Percentiles rank a stretch among this genome's conserved stretches.
These are phyloP conservation scores for Pemphredon lugubris DNA, from an alignment of 2,888 invertebrate genomes.

Conservation along the genomic window DNA sequence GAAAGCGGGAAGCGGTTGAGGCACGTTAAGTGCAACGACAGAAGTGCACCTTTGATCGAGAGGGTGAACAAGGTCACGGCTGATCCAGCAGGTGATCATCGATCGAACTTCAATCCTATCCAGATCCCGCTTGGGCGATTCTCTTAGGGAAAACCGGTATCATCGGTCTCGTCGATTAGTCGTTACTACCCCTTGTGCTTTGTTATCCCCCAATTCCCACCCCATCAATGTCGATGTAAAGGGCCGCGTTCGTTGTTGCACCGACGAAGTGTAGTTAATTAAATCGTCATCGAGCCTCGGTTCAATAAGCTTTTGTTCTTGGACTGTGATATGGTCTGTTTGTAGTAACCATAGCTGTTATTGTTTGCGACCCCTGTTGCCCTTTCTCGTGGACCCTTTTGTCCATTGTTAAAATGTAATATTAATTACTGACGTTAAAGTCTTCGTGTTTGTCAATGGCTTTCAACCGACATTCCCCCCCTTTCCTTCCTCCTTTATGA, in stretches of 20 bases:
- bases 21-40: constrained; percentile 93
- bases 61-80: constrained; percentile 78
- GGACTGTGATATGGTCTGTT: constrained; percentile 30
- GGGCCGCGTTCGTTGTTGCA: not conserved
- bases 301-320: constrained; percentile 35
- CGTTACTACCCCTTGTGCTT: constrained; percentile 12
- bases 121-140: constrained; percentile 24
- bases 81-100: constrained; percentile 75
- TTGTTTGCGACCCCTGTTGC: constrained; percentile 21
- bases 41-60: constrained; percentile 81
- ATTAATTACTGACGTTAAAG: constrained; percentile 50
- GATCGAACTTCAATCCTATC: constrained; percentile 46
- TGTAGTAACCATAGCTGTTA: constrained; percentile 40
- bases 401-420: constrained; percentile 54
- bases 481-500: not conserved
- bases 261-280: constrained; percentile 33
- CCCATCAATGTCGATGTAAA: constrained; percentile 5
- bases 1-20: constrained; percentile 89
- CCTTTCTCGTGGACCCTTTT: constrained; percentile 5
- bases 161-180: constrained; percentile 22
- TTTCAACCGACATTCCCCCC: constrained; percentile 8
- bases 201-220: not conserved
- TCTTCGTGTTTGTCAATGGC: constrained; percentile 37
- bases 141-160: constrained; percentile 17
- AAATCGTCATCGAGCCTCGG: constrained; percentile 25